A percentile compares a stretch with the other conserved stretches of the same genome.
Conservation (phyloP, 2,113 vertebrate genomes). For the Edolisoma coerulescens region DNA sequence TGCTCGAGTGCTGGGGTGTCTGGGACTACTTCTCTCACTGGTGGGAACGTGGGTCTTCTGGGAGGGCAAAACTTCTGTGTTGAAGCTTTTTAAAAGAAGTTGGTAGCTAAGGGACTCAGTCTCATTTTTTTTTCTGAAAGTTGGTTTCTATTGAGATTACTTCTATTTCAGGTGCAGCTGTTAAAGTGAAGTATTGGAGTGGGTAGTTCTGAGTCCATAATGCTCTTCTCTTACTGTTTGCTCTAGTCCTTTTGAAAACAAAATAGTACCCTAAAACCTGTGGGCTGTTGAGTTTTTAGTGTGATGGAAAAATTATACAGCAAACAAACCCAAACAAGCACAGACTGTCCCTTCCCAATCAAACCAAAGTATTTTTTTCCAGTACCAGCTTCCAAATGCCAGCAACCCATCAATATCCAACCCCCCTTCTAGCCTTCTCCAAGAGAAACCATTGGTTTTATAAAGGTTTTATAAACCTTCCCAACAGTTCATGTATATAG, state of each 20-base stretch:
- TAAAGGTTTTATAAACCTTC: neutral
- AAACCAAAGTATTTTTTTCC: neutral
- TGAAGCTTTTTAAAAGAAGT: neutral
- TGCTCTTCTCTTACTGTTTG: neutral
- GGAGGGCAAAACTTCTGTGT: neutral
- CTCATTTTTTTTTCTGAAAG: neutral
- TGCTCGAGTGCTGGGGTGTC: neutral
- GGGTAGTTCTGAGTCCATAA: neutral
- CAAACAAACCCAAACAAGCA: neutral
- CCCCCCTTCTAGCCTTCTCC: neutral
- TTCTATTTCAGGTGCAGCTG: neutral
- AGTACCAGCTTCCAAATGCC: neutral
- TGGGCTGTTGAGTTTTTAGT: neutral
- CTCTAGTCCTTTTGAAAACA: neutral
- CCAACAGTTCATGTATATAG: neutral
- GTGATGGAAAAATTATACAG: neutral
- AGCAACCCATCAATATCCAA: neutral
- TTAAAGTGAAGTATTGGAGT: neutral
- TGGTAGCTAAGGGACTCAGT: neutral
- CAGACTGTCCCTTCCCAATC: neutral
- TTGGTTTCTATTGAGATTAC: neutral
- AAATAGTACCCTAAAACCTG: neutral
- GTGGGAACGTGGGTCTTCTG: neutral
- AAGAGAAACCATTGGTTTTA: neutral
- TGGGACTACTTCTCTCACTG: fast-evolving